Evolutionary conservation across 2,113 vertebrate genomes (phyloP), one percentile per base, ranked within the genome.

Genomic region (Elephas maximus): DNA sequence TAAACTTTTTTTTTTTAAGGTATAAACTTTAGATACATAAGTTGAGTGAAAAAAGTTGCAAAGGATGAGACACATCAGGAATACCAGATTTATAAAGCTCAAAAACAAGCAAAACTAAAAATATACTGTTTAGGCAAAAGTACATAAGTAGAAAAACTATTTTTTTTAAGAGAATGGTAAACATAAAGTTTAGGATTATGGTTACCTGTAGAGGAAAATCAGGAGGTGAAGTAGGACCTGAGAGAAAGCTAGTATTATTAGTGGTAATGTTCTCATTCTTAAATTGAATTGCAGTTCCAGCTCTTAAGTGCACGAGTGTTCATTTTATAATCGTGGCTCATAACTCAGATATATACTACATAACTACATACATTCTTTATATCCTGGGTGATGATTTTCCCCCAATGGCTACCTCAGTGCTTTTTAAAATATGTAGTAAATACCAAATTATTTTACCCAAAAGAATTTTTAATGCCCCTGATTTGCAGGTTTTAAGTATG

Each of bases 91-190:
- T 85, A 57, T 63, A 94, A 90, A 77, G 44, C 62, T 89, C 44
- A 73, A 62, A 83, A 93, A 62, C 24, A 76, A 93, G 60, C 6
- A 94, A 90, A 93, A 88, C 73, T 93, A 37, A 95, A 96, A 94
- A 63, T 73, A 26, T 28, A 85, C 21, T 81, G 4, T 76, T 76
- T 93, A 93, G 18, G 26, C 41, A 24, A 76, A 96, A 91, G 20
- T 88, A 91, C n/a, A 51, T 76, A 33, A 73, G 18, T 78, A 65
- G 80, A 24, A 76, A 93, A 88, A 53, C 1, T 69, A 60, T 41
- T 90, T 80, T 83, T 48, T 88, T 33, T 65, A 79, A 95, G 24
- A 24, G 37, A 41, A 41, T 24, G 17, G 5, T 80, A 77, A 96
- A 26, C 26, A 24, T 37, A 48, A 48, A 73, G n/a, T 63, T 91